Percentiles rank a stretch among this genome's conserved stretches.
These are phyloP conservation scores for Autographa gamma DNA, from an alignment of 2,888 invertebrate species.

Conservation along the genomic window DNA sequence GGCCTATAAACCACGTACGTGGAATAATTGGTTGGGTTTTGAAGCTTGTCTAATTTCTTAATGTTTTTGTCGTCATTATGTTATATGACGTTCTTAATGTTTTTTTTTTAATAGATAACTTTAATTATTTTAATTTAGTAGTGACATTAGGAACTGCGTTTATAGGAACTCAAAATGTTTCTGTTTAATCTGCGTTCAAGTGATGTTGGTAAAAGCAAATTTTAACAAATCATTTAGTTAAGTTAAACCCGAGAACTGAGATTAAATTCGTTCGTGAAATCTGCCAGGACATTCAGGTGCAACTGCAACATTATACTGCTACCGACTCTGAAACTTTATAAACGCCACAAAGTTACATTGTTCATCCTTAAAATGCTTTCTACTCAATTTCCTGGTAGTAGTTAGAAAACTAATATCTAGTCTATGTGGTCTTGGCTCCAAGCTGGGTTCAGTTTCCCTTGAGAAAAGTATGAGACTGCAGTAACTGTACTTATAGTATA, in stretches of 20 bases:
- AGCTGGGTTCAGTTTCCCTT: neutral
- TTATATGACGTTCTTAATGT: too few species aligned
- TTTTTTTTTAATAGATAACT: too few species aligned
- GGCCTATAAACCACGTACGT: too few species aligned
- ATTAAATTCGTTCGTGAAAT: neutral
- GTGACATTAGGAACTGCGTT: too few species aligned
- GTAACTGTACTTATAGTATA: neutral
- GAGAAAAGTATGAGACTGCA: constrained; percentile 1
- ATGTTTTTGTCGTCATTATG: too few species aligned
- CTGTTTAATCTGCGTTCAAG: too few species aligned
- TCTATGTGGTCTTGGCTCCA: constrained; percentile 3
- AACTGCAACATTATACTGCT: neutral
- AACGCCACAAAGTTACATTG: neutral
- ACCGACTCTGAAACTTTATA: neutral
- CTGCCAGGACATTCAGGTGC: neutral
- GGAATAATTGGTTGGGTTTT: too few species aligned
- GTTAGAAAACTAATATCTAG: constrained; percentile 6
- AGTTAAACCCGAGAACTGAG: neutral
- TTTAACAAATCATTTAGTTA: neutral
- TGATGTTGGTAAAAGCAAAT: too few species aligned
- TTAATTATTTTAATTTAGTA: too few species aligned
- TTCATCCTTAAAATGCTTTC: constrained; percentile 6
- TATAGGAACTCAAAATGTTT: too few species aligned
- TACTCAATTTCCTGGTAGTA: neutral
- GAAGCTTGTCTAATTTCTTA: too few species aligned